A percentile compares a stretch with the other conserved stretches of the same genome.
Evolutionary conservation across 2,113 vertebrate genomes (phyloP).

Genomic region (Cochlearius cochlearius): DNA sequence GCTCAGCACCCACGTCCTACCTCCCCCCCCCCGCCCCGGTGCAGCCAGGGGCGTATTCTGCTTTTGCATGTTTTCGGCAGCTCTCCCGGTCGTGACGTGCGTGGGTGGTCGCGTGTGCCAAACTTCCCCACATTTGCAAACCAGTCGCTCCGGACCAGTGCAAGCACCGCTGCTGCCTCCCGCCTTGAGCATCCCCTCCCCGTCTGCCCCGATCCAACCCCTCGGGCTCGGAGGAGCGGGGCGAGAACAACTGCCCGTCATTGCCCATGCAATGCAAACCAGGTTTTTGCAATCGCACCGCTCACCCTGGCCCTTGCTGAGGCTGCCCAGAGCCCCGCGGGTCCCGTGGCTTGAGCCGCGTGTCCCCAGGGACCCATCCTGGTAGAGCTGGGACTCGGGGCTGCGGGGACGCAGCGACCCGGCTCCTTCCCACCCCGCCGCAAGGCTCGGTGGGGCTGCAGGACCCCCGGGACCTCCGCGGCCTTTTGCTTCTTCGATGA

Average conservation of each 20-base stretch:
- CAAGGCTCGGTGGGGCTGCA: rapidly evolving
- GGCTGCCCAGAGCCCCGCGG: rapidly evolving
- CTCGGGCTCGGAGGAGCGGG: rapidly evolving
- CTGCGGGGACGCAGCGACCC: rapidly evolving
- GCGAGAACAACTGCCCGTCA: rapidly evolving
- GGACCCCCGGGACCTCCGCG: rapidly evolving
- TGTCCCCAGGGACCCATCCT: rapidly evolving
- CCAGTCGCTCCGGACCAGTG: rapidly evolving
- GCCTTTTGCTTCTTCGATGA: neutral
- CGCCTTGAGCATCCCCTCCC: neutral
- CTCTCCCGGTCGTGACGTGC: rapidly evolving
- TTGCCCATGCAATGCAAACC: neutral
- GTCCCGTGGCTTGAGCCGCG: rapidly evolving
- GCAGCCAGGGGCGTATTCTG: neutral
- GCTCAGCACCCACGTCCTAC: neutral
- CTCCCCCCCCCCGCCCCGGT: rapidly evolving
- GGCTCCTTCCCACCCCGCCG: neutral
- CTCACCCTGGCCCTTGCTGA: neutral
- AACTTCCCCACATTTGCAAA: rapidly evolving
- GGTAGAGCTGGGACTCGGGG: rapidly evolving
- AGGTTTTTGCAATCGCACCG: rapidly evolving
- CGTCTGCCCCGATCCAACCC: neutral
- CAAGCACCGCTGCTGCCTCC: rapidly evolving
- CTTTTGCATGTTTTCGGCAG: neutral
- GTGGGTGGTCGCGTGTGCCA: rapidly evolving